Evolutionary conservation across 1,140 invertebrate species (phyloP).

Genomic region (Chionoecetes opilio): DNA sequence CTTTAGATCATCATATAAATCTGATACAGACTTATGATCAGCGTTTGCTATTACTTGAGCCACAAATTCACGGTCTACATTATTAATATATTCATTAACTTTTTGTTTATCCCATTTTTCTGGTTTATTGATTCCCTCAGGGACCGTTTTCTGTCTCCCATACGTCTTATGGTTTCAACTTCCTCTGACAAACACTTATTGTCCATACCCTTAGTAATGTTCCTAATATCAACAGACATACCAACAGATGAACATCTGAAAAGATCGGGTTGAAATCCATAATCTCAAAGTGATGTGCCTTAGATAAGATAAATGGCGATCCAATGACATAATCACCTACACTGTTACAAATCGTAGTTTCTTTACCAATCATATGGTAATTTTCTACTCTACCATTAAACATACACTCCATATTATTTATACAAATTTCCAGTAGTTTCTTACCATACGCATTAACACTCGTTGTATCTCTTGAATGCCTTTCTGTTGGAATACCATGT

Average conservation of each 20-base stretch:
- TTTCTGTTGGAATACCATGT: no score
- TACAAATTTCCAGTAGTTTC: no score
- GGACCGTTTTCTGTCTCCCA: no score
- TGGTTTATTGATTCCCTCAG: background rate
- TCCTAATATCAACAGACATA: background rate
- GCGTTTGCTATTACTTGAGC: background rate
- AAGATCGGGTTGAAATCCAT: background rate
- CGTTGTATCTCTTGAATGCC: no score
- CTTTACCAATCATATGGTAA: no score
- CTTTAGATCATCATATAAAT: background rate
- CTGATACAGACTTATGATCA: background rate
- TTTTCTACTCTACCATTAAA: no score
- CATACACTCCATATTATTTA: no score
- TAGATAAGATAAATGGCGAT: background rate
- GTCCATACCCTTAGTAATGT: background rate
- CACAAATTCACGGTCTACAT: background rate
- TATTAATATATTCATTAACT: background rate
- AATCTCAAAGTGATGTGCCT: background rate
- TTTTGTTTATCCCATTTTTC: background rate
- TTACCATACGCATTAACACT: no score
- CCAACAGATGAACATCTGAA: constrained; percentile 35
- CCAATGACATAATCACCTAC: background rate
- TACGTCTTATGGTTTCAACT: no score
- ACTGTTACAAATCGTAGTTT: background rate
- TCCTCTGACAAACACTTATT: background rate